phyloP scores from a whole-genome alignment of 2,797 vertebrate species.

The Todus mexicanus region DNA sequence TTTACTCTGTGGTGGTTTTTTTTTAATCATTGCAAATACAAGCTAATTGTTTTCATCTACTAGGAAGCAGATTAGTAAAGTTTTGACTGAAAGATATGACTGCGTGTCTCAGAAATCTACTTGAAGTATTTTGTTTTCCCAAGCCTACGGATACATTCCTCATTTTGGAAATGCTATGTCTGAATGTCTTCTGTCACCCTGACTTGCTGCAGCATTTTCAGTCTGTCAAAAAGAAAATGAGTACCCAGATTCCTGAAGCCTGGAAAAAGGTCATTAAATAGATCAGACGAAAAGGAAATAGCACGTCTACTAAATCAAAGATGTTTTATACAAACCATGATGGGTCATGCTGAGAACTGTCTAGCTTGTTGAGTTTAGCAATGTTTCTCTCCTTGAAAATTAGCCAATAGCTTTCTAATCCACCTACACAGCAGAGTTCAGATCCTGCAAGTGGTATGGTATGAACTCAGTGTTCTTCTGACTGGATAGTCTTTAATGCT shows the following conservation, averaged over 20 bases:
- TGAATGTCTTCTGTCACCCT: background rate
- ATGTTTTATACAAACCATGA: conserved; percentile 40
- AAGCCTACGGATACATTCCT: background rate
- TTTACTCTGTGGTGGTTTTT: background rate
- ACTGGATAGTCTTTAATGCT: background rate
- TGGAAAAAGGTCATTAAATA: conserved; percentile 32
- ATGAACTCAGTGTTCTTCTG: background rate
- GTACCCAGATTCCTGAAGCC: background rate
- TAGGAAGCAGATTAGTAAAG: background rate
- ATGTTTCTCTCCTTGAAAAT: conserved; percentile 16
- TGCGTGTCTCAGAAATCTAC: background rate
- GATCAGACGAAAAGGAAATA: conserved; percentile 36
- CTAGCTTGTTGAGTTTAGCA: conserved; percentile 34
- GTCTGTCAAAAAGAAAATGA: background rate
- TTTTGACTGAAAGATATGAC: background rate
- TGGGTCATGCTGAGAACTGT: conserved; percentile 30
- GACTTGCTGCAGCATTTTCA: background rate
- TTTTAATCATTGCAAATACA: background rate
- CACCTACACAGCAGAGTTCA: conserved; percentile 27
- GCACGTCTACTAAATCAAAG: conserved; percentile 31
- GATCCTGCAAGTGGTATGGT: background rate
- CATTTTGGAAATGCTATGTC: background rate
- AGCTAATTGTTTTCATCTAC: background rate
- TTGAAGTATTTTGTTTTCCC: background rate
- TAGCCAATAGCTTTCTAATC: conserved; percentile 40